phyloP scores from a whole-genome alignment of 2,888 invertebrate genomes.

The Microctonus hyperodae region DNA sequence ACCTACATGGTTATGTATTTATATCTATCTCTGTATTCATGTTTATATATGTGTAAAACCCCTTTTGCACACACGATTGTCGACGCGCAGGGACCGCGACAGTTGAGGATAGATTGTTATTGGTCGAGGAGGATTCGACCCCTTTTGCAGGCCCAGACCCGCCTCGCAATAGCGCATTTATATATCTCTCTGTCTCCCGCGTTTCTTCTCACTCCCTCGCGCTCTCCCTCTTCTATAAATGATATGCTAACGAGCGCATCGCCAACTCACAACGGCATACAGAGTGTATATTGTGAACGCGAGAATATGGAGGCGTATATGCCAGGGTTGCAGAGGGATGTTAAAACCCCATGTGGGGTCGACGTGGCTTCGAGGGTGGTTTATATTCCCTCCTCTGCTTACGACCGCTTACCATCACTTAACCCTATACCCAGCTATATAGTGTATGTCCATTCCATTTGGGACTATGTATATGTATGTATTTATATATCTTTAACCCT shows the following conservation, averaged over 20 bases:
- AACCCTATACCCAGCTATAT: too few relatives aligned
- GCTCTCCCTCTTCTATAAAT: slow-evolving; percentile 35
- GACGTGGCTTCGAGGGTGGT: slow-evolving; percentile 22
- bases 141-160: slow-evolving; percentile 42
- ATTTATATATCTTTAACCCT: too few relatives aligned
- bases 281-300: neutral
- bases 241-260: slow-evolving; percentile 60
- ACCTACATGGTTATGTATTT: slow-evolving; percentile 7
- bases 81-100: slow-evolving; percentile 36
- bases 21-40: slow-evolving; percentile 8
- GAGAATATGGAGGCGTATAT: neutral
- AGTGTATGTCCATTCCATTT: neutral
- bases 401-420: slow-evolving; percentile 4
- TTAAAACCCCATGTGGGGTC: slow-evolving; percentile 26
- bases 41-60: slow-evolving; percentile 8
- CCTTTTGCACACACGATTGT: slow-evolving; percentile 27
- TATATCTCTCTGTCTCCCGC: neutral
- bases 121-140: slow-evolving; percentile 58
- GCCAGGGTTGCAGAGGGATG: slow-evolving; percentile 10
- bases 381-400: slow-evolving; percentile 10
- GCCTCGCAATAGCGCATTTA: slow-evolving; percentile 32
- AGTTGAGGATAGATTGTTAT: slow-evolving; percentile 57
- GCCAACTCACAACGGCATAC: slow-evolving; percentile 17
- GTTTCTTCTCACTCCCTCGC: neutral
- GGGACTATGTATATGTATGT: neutral